Evolutionary conservation across 2,113 vertebrate genomes (phyloP), one percentile per base, ranked within the genome.

Genomic region (Recurvirostra avosetta): DNA sequence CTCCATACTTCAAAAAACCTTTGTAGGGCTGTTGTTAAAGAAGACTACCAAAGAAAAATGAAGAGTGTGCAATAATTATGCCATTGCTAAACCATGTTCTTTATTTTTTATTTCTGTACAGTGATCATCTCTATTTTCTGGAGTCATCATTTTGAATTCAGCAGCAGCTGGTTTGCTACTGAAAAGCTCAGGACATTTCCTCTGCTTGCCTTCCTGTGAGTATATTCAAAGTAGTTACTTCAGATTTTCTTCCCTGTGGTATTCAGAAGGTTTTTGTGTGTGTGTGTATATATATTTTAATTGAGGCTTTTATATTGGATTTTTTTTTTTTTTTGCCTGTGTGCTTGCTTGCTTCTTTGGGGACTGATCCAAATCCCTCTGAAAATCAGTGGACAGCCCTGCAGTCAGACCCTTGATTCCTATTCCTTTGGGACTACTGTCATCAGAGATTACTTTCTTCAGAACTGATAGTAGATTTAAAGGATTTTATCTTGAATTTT

Each of bases 151-250:
- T 61, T 72, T 47, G 27, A 90, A 61, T 93, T 85, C 22, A 52
- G 55, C 56, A 53, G 43, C 36, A 53, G 34, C 72, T 92, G 67
- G 19, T 73, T 84, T 76, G 56, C 66, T 89, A 40, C 49, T 70
- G 65, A 90, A 94, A 95, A 66, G 12, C 61, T 89, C 41, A 43
- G 79, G 70, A 71, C 90, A 82, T 63, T 92, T 90, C 87, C 67
- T 62, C 90, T 92, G 86, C 90, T 89, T 94, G 38, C 36, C 55
- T 95, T 83, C 40, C 50, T 73, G 97, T 98, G 88, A 98, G 97
- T 98, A 95, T 32, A 63, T 91, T 65, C 86, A 83, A 93, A 96
- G 68, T 36, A 67, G 15, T 82, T 89, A 88, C 61, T 43, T 81
- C 81, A 94, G 36, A 55, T 56, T 85, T 93, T 68, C 73, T 90